Base-by-base conservation (phyloP, 2,888 invertebrate species). In the Calameuta idolon region DNA sequence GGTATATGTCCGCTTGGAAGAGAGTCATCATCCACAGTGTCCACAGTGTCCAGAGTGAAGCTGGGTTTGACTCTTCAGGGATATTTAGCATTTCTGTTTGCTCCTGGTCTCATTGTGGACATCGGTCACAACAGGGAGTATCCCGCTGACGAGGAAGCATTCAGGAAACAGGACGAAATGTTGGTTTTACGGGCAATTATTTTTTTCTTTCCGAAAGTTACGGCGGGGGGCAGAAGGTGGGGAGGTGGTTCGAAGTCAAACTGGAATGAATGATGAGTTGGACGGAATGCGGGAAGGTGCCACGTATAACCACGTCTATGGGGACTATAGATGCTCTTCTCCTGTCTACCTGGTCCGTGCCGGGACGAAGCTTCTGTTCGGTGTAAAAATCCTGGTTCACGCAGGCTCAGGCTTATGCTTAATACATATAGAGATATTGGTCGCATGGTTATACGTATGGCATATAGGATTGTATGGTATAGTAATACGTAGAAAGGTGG, bases 61-160 rank as follows among this genome's bases (percentile, higher is more conserved):
- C 40, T 40, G 15, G 15, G 4, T 15, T 40, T 40, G 15, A 40
- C 40, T 40, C 40, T 40, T 40, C 15, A 69, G 83, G 82, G 83
- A 84, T 85, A 81, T 86, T 82, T 79, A 76, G 77, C 79, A 80
- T 81, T 77, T 30, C 82, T 81, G 84, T 82, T 84, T 77, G 75
- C 74, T 77, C 75, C 79, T 82, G 85, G 84, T 80, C 84, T 85
- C 85, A 88, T 90, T 90, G 89, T 90, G 85, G 81, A 84, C 81
- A 76, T 80, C 83, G 85, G 85, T 90, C 87, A 88, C 88, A 89
- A 90, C 88, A 87, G 86, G 83, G 82, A 85, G 86, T 84, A 83
- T 81, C 84, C 85, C 85, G 86, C 80, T 85, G 87, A 84, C 83
- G 83, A 71, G 55, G 71, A 69, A 69, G 81, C 83, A 87, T 73